Base-by-base conservation (phyloP, 23 tunicate species). In the Clavelina lepadiformis region DNA sequence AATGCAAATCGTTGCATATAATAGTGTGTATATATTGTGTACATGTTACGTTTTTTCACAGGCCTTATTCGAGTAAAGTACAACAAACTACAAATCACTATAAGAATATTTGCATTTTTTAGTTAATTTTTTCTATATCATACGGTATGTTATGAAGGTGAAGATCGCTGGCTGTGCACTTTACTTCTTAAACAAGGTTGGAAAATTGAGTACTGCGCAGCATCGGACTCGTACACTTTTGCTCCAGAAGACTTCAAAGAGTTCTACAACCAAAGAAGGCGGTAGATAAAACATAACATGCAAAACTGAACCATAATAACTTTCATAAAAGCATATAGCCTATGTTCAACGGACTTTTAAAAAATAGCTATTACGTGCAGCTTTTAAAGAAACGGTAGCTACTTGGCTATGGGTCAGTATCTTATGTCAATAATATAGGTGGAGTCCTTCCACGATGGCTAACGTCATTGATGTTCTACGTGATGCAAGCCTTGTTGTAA, bases 161-260 rank as follows among this genome's bases (percentile, higher is more conserved):
- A 94, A 77, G 99, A 94, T 75, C 77, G 99, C 26, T 94, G 99
- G 99, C 74, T 94, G 24, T 94, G 99, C 49, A 94, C 99, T 37
- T 61, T 82, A 4, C 56, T 94, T 21, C 77, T 94, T 55, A 80
- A 86, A 61, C 91, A 67, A 67, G 99, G 99, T 5, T 88, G 99
- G 88, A 71, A 95, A 76, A 94, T 94, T 51, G 99, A 94, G 56
- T 94, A 86, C 76, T 72, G 81, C 29, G 99, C 99, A 6, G 95
- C 95, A 3, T 81, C 92, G 27, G 95, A 94, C 65, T 94, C 95
- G 34, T 94, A 69, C 45, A 94, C 99, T 5, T 94, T 94, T 54
- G 99, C 99, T 23, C 99, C 99, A 26, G 99, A 94, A 58, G 99
- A 86, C 8, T 82, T 94, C 50, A 88, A 94, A 51, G 99, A 94